These are phyloP conservation scores for Microhierax caerulescens DNA, from an alignment of 2,797 vertebrate species.

Conservation along the genomic window DNA sequence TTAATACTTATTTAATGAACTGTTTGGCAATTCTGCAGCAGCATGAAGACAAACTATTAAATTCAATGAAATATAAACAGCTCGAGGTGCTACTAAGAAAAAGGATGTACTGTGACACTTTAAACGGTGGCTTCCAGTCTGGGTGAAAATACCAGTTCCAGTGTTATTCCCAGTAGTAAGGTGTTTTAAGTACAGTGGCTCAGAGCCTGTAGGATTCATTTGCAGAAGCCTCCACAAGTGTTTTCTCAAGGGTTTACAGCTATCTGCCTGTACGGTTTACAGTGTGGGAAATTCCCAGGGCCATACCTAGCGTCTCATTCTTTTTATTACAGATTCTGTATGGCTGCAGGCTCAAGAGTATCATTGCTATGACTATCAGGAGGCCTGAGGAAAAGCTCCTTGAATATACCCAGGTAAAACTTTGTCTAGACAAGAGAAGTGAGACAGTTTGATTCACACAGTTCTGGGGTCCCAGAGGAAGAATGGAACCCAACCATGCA, in stretches of 20 bases:
- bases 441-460: background rate
- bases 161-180: background rate
- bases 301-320: background rate
- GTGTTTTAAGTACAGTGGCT: background rate
- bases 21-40: background rate
- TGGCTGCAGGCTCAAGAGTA: background rate
- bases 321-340: background rate
- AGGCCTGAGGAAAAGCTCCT: slow-evolving; percentile 14
- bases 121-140: background rate
- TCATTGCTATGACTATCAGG: background rate
- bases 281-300: slow-evolving; percentile 32
- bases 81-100: background rate
- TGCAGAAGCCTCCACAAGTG: background rate
- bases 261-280: background rate
- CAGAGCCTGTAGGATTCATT: slow-evolving; percentile 30
- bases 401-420: background rate
- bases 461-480: background rate
- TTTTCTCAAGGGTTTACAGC: slow-evolving; percentile 35
- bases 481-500: background rate
- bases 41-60: background rate
- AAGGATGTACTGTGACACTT: background rate
- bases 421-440: background rate
- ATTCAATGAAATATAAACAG: background rate
- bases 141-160: background rate
- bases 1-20: background rate